These are phyloP conservation scores for Prunella himalayana DNA, from an alignment of 2,113 vertebrate genomes.

Conservation along the genomic window DNA sequence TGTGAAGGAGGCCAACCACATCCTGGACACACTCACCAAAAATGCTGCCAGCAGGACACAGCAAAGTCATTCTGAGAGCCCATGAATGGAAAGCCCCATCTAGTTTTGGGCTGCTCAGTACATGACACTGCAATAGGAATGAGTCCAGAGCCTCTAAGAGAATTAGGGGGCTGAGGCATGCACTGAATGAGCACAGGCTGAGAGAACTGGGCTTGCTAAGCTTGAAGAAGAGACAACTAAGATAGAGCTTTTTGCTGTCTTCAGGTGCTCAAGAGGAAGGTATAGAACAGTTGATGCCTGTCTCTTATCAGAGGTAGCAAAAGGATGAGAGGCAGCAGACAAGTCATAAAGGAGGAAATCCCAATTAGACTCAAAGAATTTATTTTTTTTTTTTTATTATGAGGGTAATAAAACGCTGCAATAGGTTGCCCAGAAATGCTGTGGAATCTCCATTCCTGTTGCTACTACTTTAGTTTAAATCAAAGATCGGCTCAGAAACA, in stretches of 20 bases:
- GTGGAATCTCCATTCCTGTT: not conserved
- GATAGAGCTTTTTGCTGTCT: not conserved
- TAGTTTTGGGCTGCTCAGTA: not conserved
- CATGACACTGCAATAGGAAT: not conserved
- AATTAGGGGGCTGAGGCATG: not conserved
- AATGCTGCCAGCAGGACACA: not conserved
- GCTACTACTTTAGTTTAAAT: not conserved
- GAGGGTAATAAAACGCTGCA: not conserved
- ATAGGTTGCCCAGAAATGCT: not conserved
- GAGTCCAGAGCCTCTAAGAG: not conserved
- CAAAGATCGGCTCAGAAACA: not conserved
- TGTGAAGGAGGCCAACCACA: not conserved
- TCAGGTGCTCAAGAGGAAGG: not conserved
- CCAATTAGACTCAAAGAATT: not conserved
- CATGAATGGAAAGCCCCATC: accelerated
- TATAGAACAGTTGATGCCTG: not conserved
- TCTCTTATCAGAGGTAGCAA: not conserved
- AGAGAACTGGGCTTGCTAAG: not conserved
- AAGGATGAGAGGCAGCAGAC: not conserved
- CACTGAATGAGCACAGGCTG: not conserved
- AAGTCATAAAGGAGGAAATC: not conserved
- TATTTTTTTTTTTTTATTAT: not conserved
- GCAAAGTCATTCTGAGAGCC: not conserved
- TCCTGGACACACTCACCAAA: not conserved
- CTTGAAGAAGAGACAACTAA: not conserved